Percentiles rank a stretch among this genome's conserved stretches.
Evolutionary conservation across 2,113 vertebrate species (phyloP).

Genomic region (Cottus gobio): DNA sequence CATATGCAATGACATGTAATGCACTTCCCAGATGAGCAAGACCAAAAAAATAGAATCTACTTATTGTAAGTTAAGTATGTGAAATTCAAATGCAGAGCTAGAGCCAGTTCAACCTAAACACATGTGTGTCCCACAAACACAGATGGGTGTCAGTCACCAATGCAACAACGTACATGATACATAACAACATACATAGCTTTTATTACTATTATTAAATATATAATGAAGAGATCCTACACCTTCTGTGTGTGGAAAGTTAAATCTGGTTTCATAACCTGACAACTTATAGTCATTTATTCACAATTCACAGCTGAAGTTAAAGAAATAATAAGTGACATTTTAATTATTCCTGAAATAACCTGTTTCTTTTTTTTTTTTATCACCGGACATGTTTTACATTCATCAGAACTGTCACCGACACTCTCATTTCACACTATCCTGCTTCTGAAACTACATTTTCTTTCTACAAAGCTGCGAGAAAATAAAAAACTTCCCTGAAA

Average conservation of each 20-base stretch:
- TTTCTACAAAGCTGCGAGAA: not conserved
- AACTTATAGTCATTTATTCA: not conserved
- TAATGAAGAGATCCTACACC: no score
- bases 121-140: no score
- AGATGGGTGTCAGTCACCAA: no score
- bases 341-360: not conserved
- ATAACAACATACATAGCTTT: no score
- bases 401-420: not conserved
- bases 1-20: not conserved
- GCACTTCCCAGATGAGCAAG: not conserved
- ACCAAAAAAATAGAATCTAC: no score
- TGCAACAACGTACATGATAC: no score
- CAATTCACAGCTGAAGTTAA: not conserved
- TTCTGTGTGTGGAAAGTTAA: no score
- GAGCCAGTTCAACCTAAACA: no score
- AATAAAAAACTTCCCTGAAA: not conserved
- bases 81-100: no score
- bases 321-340: not conserved
- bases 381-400: not conserved
- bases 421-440: slow-evolving; percentile 14
- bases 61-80: no score
- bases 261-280: not conserved
- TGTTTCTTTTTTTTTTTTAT: not conserved
- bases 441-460: slow-evolving; percentile 2
- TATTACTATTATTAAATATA: no score